A percentile compares a stretch with the other conserved stretches of the same genome.
Conservation (phyloP, 2,888 invertebrate species). For the Monoplex corrugatus region DNA sequence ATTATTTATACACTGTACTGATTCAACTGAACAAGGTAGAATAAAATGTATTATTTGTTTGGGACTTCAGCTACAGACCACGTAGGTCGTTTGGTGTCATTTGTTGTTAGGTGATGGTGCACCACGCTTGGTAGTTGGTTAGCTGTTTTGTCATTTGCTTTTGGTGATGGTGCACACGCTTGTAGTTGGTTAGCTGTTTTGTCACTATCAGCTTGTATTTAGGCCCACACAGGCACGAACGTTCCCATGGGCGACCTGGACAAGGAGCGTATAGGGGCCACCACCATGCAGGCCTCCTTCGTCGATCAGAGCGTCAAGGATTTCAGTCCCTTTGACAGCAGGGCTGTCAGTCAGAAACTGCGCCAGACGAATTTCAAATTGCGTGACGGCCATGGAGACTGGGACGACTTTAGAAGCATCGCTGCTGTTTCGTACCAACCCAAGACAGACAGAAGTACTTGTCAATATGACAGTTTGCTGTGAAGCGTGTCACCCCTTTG, state of each 20-base stretch:
- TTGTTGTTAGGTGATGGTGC: too few relatives aligned
- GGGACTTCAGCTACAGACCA: too few relatives aligned
- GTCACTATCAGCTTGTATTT: too few relatives aligned
- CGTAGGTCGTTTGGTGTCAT: too few relatives aligned
- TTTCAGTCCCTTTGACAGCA: conserved; percentile 63
- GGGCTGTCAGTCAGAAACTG: conserved; percentile 66
- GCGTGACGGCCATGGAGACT: conserved; percentile 72
- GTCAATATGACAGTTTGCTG: not conserved
- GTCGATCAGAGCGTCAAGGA: conserved; percentile 55
- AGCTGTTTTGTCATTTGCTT: too few relatives aligned
- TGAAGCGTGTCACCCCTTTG: not conserved
- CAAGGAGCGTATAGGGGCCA: conserved; percentile 67
- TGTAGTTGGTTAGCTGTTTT: too few relatives aligned
- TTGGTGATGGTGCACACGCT: not conserved
- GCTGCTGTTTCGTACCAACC: conserved; percentile 61
- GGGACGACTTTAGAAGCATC: conserved; percentile 73
- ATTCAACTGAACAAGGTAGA: too few relatives aligned
- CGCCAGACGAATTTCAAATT: conserved; percentile 74
- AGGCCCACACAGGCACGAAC: conserved; percentile 74
- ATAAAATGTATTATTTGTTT: too few relatives aligned
- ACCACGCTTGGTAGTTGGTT: too few relatives aligned
- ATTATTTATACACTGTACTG: too few relatives aligned
- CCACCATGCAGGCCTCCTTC: conserved; percentile 72
- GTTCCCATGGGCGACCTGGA: conserved; percentile 76
- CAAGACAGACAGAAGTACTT: conserved; percentile 50